phyloP scores from a whole-genome alignment of 2,888 invertebrate genomes.

The Rotaria sp. region DNA sequence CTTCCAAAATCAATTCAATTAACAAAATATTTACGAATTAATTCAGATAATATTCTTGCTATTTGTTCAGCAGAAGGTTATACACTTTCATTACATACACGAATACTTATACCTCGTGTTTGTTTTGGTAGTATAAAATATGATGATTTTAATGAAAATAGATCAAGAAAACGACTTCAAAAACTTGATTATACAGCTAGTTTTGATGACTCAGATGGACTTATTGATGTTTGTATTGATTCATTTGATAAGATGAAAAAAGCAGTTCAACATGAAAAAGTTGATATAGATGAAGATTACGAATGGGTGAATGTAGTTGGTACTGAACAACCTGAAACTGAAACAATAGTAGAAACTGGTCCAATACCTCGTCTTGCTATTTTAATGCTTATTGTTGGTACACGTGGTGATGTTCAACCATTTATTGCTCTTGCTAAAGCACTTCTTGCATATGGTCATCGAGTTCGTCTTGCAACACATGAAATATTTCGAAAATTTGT shows the following conservation, averaged over 20 bases:
- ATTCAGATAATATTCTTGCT: background rate
- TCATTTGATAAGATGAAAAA: too few species aligned
- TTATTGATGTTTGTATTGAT: background rate
- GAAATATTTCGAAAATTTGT: background rate
- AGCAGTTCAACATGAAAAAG: too few species aligned
- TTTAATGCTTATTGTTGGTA: background rate
- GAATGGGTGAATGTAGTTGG: background rate
- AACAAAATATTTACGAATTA: background rate
- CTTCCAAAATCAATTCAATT: background rate
- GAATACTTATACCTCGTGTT: background rate
- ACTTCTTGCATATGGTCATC: background rate
- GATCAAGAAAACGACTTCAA: background rate
- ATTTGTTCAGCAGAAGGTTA: background rate
- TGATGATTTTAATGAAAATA: too few species aligned
- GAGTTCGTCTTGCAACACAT: background rate
- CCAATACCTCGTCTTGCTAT: background rate
- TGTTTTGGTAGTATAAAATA: too few species aligned
- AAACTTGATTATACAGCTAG: background rate
- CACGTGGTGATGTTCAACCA: background rate
- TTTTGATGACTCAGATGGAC: background rate
- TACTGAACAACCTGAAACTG: background rate
- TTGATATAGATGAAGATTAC: background rate
- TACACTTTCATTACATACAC: background rate
- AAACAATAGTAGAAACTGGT: background rate
- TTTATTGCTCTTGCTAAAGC: background rate